Base-by-base conservation (phyloP, 2,888 invertebrate genomes). In the Synanthedon andrenaeformis region DNA sequence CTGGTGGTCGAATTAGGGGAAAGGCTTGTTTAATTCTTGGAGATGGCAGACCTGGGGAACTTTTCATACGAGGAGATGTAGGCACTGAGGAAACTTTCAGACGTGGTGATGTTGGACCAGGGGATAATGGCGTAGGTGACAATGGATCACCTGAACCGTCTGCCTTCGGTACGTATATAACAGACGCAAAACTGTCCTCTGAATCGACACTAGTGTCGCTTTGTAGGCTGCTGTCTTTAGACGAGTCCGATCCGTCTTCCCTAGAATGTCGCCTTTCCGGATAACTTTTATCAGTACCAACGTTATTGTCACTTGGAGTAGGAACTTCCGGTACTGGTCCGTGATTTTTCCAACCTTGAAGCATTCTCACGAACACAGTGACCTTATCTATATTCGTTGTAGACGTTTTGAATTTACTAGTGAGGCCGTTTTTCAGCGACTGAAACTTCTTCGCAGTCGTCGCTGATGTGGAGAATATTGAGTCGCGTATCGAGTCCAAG, bases 121-220 rank as follows among this genome's bases (percentile, higher is more conserved):
- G 90, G 3, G 90, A 90, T 56, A 90, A 70, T 10, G 89, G 88
- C 10, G 90, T 89, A 1, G 91, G 91, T n/a, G 91, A 91, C 64
- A 90, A 77, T 1, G 89, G 84, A 65, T 89, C 89, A 63, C 79
- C 75, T 13, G 86, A 80, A 49, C 90, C 90, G 64, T 94, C 94
- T 52, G 94, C 92, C 81, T 94, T 95, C 54, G 96, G 96, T 66
- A 96, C 93, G 72, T 93, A 96, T 69, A 97, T 96, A 51, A 97
- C 96, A 59, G 96, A 96, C 55, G 96, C 96, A 70, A 96, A 96
- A 76, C 96, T 96, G 70, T 97, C 96, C 76, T 97, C 96, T 1
- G 96, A 96, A 76, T 97, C 97, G 42, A 96, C 94, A 80, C 96
- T 96, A 1, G 96, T 96, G 72, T 97, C 97, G 75, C 96, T 96